Base-by-base conservation (phyloP, 2,888 invertebrate genomes). In the Drosophila borborema region DNA sequence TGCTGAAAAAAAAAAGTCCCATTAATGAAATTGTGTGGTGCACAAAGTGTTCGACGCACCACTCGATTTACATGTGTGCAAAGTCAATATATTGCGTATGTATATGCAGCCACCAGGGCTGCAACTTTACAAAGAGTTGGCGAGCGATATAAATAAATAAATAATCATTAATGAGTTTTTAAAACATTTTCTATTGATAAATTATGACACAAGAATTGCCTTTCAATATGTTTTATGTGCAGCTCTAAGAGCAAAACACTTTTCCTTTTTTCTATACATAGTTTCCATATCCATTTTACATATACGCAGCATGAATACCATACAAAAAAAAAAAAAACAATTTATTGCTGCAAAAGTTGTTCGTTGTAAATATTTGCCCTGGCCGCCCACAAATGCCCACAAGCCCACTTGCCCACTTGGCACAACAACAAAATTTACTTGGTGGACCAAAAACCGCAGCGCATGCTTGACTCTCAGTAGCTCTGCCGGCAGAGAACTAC, bases 21-120 rank as follows among this genome's bases (percentile, higher is more conserved):
- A 71, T 76, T 77, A 85, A 89, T 89, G 77, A 85, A 89, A 89
- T 85, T 85, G 73, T 77, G 90, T 68, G 71, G 69, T 56, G 56
- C 65, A 68, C 73, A 71, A 70, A 64, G 63, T 62, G 56, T 68
- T 64, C 69, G 63, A 67, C 56, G 78, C 67, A 58, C 48, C 72
- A 86, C 62, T 88, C 59, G 71, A 80, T 77, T 74, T 74, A 61
- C 67, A 68, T 72, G 49, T 58, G 20, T 20, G 58, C 34, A 45
- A 16, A 18, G 20, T 14, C 31, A 31, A 41, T 55, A 55, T 41
- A 55, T n/a, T 34, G 18, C 34, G 20, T 45, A 45, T 20, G 2
- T 12, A 6, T 20, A 28, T 5, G 28, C 28, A 20, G 12, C 45
- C 45, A 12, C 10, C 66, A 64, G 65, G 66, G 66, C 51, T 65